Conservation (phyloP, 2,113 vertebrate species). For the Rhadina sibilatrix region DNA sequence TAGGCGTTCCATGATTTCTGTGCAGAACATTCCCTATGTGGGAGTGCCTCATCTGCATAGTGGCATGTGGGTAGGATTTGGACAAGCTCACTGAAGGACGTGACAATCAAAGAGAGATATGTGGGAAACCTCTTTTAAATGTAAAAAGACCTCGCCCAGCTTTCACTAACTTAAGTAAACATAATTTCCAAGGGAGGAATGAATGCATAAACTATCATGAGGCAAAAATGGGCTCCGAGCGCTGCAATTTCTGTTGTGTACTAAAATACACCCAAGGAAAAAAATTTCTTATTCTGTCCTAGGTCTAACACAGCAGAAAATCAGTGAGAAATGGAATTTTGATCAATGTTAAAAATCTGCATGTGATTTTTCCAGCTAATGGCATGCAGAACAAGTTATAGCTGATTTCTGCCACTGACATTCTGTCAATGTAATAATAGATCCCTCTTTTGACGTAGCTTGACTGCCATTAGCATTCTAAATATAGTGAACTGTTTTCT, state of each 20-base stretch:
- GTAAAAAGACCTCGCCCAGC: background rate
- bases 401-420: background rate
- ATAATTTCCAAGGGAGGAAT: background rate
- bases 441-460: conserved; percentile 46
- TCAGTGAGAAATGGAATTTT: conserved; percentile 27
- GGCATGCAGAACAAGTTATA: conserved; percentile 18
- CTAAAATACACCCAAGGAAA: background rate
- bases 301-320: conserved; percentile 45
- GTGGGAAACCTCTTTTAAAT: conserved; percentile 64
- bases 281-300: conserved; percentile 14
- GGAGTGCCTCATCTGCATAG: conserved; percentile 66
- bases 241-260: background rate
- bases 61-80: conserved; percentile 62
- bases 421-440: conserved; percentile 51
- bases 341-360: conserved; percentile 55
- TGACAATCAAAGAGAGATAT: conserved; percentile 58
- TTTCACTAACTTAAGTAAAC: conserved; percentile 16
- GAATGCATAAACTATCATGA: background rate
- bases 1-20: conserved; percentile 44
- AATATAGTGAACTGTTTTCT: conserved; percentile 39
- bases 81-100: conserved; percentile 47
- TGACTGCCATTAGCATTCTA: conserved; percentile 60
- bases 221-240: background rate
- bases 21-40: conserved; percentile 62
- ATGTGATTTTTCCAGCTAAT: conserved; percentile 51